Percentiles rank a stretch among this genome's conserved stretches.
Evolutionary conservation across 2,113 vertebrate species (phyloP).

Genomic region (Scomber scombrus): DNA sequence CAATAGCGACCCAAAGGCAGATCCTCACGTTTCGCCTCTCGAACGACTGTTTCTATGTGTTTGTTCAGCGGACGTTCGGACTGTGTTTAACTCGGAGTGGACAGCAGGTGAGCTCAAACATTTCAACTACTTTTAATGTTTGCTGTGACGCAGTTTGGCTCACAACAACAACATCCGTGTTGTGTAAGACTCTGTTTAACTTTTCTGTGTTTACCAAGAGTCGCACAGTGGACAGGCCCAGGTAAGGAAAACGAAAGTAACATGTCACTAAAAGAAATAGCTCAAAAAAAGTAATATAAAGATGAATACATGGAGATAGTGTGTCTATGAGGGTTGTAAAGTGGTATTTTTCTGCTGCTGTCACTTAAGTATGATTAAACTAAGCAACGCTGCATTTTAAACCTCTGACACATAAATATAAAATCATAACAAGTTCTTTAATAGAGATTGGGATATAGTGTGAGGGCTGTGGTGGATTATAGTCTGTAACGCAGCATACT

Average conservation of each 20-base stretch:
- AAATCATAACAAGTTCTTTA: neutral
- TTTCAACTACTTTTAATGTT: neutral
- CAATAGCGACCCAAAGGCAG: neutral
- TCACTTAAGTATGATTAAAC: no score
- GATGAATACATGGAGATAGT: no score
- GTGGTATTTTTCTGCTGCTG: neutral
- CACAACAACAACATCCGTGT: neutral
- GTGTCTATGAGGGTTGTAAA: neutral
- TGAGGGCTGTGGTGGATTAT: neutral
- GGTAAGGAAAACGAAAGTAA: slow-evolving; percentile 53
- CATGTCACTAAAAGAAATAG: neutral
- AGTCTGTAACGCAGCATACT: neutral
- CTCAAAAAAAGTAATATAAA: neutral
- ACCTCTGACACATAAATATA: no score
- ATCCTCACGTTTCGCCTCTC: neutral
- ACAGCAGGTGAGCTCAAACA: slow-evolving; percentile 54
- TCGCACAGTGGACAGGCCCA: slow-evolving; percentile 14
- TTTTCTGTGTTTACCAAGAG: slow-evolving; percentile 54
- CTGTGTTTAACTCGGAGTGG: neutral
- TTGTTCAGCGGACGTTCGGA: rapidly evolving
- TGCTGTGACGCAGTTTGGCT: slow-evolving; percentile 67
- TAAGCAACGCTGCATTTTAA: no score
- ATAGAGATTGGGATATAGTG: neutral
- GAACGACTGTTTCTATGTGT: neutral
- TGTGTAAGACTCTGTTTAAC: slow-evolving; percentile 40